A percentile compares a stretch with the other conserved stretches of the same genome.
Evolutionary conservation across 2,113 vertebrate genomes (phyloP).

Genomic region (Phaethon lepturus): DNA sequence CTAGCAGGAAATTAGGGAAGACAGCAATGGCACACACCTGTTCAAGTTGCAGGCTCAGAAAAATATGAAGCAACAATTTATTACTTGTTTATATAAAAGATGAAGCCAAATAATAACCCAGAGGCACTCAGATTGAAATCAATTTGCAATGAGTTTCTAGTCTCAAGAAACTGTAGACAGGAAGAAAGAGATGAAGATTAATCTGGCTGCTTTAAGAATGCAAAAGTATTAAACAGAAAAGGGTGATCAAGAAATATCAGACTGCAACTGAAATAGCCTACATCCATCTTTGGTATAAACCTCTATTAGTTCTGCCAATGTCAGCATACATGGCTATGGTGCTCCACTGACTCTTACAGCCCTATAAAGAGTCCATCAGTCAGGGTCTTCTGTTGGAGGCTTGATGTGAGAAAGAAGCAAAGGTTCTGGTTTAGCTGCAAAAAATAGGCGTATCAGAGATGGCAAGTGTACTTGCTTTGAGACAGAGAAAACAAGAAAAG

Average conservation of each 20-base stretch:
- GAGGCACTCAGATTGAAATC: slow-evolving; percentile 8
- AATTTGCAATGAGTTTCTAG: neutral
- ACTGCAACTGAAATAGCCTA: neutral
- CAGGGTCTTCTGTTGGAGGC: neutral
- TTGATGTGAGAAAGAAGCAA: neutral
- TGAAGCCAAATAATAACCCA: neutral
- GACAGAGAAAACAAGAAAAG: neutral
- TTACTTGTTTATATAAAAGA: neutral
- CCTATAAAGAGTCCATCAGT: neutral
- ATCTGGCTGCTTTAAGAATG: neutral
- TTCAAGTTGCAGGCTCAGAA: slow-evolving; percentile 21
- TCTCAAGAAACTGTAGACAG: neutral
- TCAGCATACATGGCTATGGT: neutral
- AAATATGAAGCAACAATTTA: neutral
- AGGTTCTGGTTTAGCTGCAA: neutral
- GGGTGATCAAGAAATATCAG: neutral
- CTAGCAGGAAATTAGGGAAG: slow-evolving; percentile 11
- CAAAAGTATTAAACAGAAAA: neutral
- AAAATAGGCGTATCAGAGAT: neutral
- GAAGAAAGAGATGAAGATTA: neutral
- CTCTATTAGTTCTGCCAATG: neutral
- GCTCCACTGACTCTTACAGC: neutral
- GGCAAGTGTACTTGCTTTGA: neutral
- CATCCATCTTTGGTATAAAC: neutral
- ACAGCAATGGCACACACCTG: slow-evolving; percentile 3